Evolutionary conservation across 2,113 vertebrate species (phyloP), one percentile per base, ranked within the genome.

Genomic region (Sisor rabdophorus): DNA sequence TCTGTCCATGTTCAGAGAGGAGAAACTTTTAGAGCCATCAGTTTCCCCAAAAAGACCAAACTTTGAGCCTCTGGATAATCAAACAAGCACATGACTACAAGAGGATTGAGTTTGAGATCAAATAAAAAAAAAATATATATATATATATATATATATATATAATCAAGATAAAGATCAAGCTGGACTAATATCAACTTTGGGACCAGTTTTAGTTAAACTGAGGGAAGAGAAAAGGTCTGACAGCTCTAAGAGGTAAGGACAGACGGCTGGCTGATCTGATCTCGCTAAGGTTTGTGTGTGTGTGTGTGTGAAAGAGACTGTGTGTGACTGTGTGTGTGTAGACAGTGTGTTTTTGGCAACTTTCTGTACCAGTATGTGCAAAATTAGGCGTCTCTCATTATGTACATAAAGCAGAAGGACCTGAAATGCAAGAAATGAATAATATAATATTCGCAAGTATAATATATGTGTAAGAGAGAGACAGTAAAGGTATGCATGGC

Each of bases 21-120:
- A 85, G 74, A 89, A 88, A 92, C 84, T 92, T 92, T 89, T 83
- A 81, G 83, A 91, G 87, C 88, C 90, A 89, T 87, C 88, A 87
- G 88, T 81, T 88, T 89, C 89, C 84, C 83, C 81, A 86, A 85
- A 88, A 86, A 89, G 86, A 87, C 87, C 86, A 81, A 82, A 86
- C 86, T 84, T 80, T 82, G 68, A 80, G 86, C 84, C 86, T 84
- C 86, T 87, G 86, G 85, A 88, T 84, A 85, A 85, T 82, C 82
- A 74, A 75, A 22, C 11, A 73, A 15, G 20, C 32, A 47, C 15
- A 50, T 44, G 40, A 10, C 16, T 16, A 30, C 20, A 26, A 58
- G 40, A 60, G 44, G 56, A 60, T 73, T 72, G 69, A 71, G 12
- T 84, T 70, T 87, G 81, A 85, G 87, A 89, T 86, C 76, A 88